phyloP scores from a whole-genome alignment of 2,797 vertebrate species.

The Melanotaenia maccullochi region DNA sequence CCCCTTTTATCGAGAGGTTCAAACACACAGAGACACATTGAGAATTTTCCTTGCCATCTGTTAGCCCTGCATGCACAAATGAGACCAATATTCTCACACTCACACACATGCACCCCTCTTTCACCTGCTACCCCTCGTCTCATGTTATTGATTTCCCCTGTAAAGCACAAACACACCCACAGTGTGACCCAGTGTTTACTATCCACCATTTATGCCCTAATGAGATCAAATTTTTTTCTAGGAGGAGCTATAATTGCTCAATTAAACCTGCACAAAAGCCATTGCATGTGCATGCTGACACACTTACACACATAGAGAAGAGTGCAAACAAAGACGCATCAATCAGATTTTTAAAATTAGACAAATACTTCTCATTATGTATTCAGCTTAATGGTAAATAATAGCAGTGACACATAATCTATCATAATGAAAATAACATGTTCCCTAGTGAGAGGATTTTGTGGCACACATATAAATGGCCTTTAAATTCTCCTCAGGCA shows the following conservation, averaged over 20 bases:
- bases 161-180: slow-evolving; percentile 68
- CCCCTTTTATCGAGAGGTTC: slow-evolving; percentile 38
- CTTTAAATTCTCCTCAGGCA: slow-evolving; percentile 26
- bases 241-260: slow-evolving; percentile 71
- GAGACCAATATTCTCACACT: slow-evolving; percentile 57
- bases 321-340: slow-evolving; percentile 43
- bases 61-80: slow-evolving; percentile 55
- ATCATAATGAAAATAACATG: slow-evolving; percentile 54
- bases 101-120: slow-evolving; percentile 36
- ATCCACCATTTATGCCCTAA: slow-evolving; percentile 76
- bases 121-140: slow-evolving; percentile 66
- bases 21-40: slow-evolving; percentile 52
- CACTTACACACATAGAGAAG: slow-evolving; percentile 10
- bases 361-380: slow-evolving; percentile 72
- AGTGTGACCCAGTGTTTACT: slow-evolving; percentile 68
- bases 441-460: slow-evolving; percentile 30
- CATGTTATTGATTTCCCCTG: slow-evolving; percentile 56
- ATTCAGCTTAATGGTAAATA: slow-evolving; percentile 75
- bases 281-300: slow-evolving; percentile 8
- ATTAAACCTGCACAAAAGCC: slow-evolving; percentile 60
- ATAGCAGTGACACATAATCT: slow-evolving; percentile 59
- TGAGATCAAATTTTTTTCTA: slow-evolving; percentile 72
- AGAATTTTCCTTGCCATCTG: slow-evolving; percentile 67
- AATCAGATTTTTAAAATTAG: slow-evolving; percentile 67
- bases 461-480: slow-evolving; percentile 35